Evolutionary conservation across 92 coral and sea anemone genomes (phyloP).

Genomic region (Zoanthus sansibaricus): DNA sequence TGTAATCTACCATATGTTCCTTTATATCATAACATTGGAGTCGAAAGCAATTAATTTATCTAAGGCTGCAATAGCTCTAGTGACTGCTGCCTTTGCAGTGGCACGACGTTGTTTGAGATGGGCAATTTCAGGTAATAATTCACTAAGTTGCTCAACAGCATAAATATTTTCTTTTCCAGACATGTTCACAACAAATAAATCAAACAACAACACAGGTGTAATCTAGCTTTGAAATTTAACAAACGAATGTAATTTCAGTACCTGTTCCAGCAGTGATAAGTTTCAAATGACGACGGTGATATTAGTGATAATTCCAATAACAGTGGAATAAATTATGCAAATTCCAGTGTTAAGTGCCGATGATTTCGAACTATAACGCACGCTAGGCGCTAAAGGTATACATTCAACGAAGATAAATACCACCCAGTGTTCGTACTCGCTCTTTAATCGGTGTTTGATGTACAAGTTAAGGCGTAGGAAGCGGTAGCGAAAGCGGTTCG

Average conservation of each 20-base stretch:
- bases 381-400: background rate
- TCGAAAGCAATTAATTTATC: slow-evolving; percentile 42
- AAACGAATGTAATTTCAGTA: background rate
- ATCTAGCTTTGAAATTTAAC: background rate
- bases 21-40: slow-evolving; percentile 38
- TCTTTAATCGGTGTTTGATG: background rate
- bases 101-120: slow-evolving; percentile 54
- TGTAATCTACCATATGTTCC: slow-evolving; percentile 30
- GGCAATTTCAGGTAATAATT: slow-evolving; percentile 9
- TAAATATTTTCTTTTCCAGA: slow-evolving; percentile 50
- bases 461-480: background rate
- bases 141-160: slow-evolving; percentile 34
- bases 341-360: background rate
- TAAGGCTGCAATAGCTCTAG: slow-evolving; percentile 37
- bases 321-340: background rate
- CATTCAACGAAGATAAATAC: background rate
- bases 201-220: background rate
- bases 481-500: background rate
- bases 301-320: background rate
- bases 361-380: background rate
- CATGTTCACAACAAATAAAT: slow-evolving; percentile 28
- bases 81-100: slow-evolving; percentile 50
- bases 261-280: background rate
- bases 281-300: background rate
- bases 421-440: background rate